A percentile compares a stretch with the other conserved stretches of the same genome.
phyloP scores from a whole-genome alignment of 1,140 invertebrate species.

The Odontomachus brunneus region DNA sequence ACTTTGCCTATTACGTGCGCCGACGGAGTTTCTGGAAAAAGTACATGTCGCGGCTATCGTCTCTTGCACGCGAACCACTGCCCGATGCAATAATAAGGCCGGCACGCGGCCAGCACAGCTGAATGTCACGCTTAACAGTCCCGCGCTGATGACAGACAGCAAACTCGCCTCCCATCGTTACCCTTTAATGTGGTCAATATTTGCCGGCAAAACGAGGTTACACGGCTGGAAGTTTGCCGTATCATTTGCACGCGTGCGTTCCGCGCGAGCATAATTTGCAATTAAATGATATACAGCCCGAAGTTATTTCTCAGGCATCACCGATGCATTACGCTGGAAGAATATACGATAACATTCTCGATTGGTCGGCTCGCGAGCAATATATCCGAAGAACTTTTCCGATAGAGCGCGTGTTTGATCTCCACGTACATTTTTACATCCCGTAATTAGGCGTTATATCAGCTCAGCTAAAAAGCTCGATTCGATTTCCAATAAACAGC shows the following conservation, averaged over 20 bases:
- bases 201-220: slow-evolving; percentile 32
- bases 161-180: slow-evolving; percentile 17
- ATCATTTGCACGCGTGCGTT: slow-evolving; percentile 4
- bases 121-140: slow-evolving; percentile 40
- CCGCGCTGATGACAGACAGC: slow-evolving; percentile 14
- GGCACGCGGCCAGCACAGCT: background rate
- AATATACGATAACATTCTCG: too few relatives aligned
- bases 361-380: too few relatives aligned
- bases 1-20: slow-evolving; percentile 61
- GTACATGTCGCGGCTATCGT: slow-evolving; percentile 55
- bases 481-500: too few relatives aligned
- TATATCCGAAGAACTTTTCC: too few relatives aligned
- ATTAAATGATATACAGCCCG: too few relatives aligned
- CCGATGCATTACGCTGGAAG: too few relatives aligned
- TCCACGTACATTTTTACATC: too few relatives aligned
- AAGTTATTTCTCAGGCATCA: too few relatives aligned
- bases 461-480: too few relatives aligned
- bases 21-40: slow-evolving; percentile 54
- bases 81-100: slow-evolving; percentile 2
- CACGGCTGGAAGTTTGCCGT: slow-evolving; percentile 12
- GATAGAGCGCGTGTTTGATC: too few relatives aligned
- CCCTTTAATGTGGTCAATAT: slow-evolving; percentile 51
- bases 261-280: too few relatives aligned
- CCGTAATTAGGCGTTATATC: too few relatives aligned
- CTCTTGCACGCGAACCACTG: slow-evolving; percentile 31